Evolutionary conservation across 2,888 invertebrate genomes (phyloP), one percentile per base, ranked within the genome.

Genomic region (Ashinkailepas kermadecensis): DNA sequence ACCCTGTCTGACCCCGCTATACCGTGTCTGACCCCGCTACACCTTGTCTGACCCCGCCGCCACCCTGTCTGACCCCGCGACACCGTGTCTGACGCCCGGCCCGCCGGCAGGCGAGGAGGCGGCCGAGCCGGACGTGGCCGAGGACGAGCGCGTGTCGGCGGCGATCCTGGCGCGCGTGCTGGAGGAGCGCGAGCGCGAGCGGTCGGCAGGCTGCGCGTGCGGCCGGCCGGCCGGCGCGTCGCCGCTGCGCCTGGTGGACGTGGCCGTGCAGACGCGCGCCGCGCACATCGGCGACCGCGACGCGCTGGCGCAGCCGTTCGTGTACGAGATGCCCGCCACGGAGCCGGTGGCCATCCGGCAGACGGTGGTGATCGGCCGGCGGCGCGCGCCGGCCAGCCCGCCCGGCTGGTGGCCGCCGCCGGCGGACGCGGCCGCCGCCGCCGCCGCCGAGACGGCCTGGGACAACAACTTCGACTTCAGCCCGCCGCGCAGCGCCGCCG

Each of bases 101-200:
- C 64, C 18, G 12, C 21, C 70, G 15, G n/a, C 54, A 8, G 39
- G 18, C 21, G 74, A 21, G 0, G 74, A 56, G 74, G 54, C 18
- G 74, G 21, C 54, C 1, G 74, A 74, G 11, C 74, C 54, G 56
- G 78, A 78, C 54, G 82, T 74, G 23, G 80, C 67, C 56, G 67
- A 80, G n/a, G 79, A 80, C 74, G 82, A 81, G 65, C 64, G 67
- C 18, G 93, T 93, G 21, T 95, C 95, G 8, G 95, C 95, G 56
- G 93, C 95, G 15, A 92, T 95, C 81, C 94, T 96, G 93, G 95
- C 95, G 6, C 95, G 95, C 89, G 94, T 95, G 83, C 89, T 96
- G 59, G 94, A 96, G 88, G 95, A 95, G 86, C 90, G 94, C 83
- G 85, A 85, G 64, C 84, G 85, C 79, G 95, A 95, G 85, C 81